A percentile compares a stretch with the other conserved stretches of the same genome.
These are phyloP conservation scores for Triplophysa tibetana DNA, from an alignment of 2,113 vertebrate genomes.

Conservation along the genomic window DNA sequence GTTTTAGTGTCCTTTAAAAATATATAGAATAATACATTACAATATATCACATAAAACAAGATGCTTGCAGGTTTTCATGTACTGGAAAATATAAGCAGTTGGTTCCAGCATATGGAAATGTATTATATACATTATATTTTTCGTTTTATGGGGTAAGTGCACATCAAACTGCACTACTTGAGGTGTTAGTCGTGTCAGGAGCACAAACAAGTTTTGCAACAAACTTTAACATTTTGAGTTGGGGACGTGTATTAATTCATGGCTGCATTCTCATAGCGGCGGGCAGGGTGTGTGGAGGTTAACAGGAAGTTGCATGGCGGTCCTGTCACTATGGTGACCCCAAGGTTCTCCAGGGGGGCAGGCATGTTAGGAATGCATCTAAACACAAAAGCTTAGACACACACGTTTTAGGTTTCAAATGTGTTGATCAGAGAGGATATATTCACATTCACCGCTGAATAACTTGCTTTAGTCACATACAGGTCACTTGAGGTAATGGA, in stretches of 20 bases:
- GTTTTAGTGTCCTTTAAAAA: neutral
- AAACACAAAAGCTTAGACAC: slow-evolving; percentile 14
- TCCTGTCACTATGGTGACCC: slow-evolving; percentile 32
- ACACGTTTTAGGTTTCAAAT: neutral
- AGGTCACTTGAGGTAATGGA: neutral
- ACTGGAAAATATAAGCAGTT: no score
- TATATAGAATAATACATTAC: no score
- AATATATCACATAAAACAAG: no score
- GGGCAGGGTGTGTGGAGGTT: neutral
- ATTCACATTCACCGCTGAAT: neutral
- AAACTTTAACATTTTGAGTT: no score
- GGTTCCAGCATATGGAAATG: no score
- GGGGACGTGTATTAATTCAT: neutral
- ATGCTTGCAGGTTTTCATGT: no score
- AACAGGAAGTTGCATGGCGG: slow-evolving; percentile 28
- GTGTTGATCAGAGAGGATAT: neutral
- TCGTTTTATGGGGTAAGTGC: no score
- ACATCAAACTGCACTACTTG: no score
- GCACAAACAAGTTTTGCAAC: no score
- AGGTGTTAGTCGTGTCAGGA: no score
- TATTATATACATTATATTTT: no score
- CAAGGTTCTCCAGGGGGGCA: slow-evolving; percentile 30
- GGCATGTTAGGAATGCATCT: slow-evolving; percentile 40
- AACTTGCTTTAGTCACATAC: neutral
- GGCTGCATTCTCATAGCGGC: neutral